A percentile compares a stretch with the other conserved stretches of the same genome.
Evolutionary conservation across 64 coral and sea anemone genomes (phyloP).

Genomic region (Montipora foliosa): DNA sequence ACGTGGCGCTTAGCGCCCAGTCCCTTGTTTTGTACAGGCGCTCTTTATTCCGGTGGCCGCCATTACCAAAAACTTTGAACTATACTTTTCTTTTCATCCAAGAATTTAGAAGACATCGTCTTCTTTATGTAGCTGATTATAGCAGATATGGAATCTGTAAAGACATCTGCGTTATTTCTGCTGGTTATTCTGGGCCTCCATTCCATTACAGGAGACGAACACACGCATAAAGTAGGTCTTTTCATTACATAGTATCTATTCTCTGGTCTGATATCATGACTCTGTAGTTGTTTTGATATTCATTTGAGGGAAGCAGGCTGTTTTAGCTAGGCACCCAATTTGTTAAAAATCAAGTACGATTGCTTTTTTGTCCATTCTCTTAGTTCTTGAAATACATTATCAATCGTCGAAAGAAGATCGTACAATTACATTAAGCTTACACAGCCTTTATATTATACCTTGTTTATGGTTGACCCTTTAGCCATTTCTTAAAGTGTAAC

Average conservation of each 20-base stretch:
- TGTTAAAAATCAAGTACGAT: background rate
- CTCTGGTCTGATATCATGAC: conserved; percentile 11
- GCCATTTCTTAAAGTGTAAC: no score
- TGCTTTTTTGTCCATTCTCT: background rate
- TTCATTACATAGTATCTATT: background rate
- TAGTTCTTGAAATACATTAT: background rate
- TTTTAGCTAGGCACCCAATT: background rate
- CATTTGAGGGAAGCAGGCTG: background rate
- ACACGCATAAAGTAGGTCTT: conserved; percentile 95
- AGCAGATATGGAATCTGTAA: conserved; percentile 65
- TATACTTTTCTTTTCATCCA: conserved; percentile 38
- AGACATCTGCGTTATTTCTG: conserved; percentile 60
- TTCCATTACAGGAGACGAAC: conserved; percentile 85
- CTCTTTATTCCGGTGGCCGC: conserved; percentile 78
- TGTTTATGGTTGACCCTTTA: no score
- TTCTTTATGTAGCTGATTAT: conserved; percentile 32
- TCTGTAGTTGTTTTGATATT: background rate
- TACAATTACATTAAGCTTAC: no score
- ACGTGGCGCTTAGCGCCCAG: conserved; percentile 91
- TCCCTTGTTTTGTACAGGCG: conserved; percentile 60
- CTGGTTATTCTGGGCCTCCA: conserved; percentile 78
- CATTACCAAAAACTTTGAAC: conserved; percentile 68
- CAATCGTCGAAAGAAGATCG: background rate
- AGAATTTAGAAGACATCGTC: conserved; percentile 58
- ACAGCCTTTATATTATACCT: no score